Evolutionary conservation across 2,888 invertebrate species (phyloP).

Genomic region (Leptinotarsa tumamoca): DNA sequence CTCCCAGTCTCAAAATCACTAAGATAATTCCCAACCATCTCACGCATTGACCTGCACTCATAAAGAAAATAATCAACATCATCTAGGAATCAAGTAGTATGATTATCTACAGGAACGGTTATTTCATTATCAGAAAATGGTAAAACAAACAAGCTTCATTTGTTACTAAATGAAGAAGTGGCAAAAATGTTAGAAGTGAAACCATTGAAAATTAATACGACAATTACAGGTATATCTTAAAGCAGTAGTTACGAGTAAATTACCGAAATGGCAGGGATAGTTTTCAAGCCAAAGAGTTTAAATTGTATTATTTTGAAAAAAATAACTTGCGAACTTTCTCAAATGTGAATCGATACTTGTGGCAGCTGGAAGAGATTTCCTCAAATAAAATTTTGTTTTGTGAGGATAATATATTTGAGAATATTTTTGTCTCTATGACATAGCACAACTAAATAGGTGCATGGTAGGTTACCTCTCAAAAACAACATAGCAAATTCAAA

Average conservation of each 20-base stretch:
- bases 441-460: neutral
- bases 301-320: neutral
- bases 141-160: neutral
- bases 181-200: neutral
- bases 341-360: no score
- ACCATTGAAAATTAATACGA: neutral
- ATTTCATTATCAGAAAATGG: neutral
- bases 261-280: neutral
- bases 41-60: no score
- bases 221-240: neutral
- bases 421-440: neutral
- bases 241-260: neutral
- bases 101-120: neutral
- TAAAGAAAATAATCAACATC: no score
- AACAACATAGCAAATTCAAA: no score
- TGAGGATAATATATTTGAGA: neutral
- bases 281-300: neutral
- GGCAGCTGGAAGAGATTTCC: neutral
- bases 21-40: no score
- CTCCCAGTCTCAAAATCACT: no score
- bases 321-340: neutral
- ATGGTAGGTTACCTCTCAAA: no score
- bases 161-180: no score
- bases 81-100: no score
- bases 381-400: neutral